These are phyloP conservation scores for Steatocranus sp. DNA, from an alignment of 2,797 vertebrate species.

Conservation along the genomic window DNA sequence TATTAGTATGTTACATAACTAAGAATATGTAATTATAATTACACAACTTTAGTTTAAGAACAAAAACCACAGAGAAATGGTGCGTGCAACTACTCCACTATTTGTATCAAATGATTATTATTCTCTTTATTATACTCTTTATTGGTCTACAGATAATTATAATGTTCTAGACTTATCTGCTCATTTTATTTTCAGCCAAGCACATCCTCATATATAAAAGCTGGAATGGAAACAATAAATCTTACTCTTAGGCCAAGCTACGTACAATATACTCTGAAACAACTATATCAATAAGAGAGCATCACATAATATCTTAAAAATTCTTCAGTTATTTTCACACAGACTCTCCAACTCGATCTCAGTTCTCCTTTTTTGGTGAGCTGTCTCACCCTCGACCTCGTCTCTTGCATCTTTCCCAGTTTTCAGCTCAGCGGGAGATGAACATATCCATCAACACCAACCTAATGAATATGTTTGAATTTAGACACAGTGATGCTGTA, in stretches of 20 bases:
- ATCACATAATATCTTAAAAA: neutral
- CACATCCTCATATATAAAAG: neutral
- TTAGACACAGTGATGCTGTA: neutral
- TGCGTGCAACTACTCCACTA: fast-evolving
- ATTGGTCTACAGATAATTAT: neutral
- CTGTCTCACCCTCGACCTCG: fast-evolving
- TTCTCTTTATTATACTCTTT: neutral
- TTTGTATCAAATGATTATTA: neutral
- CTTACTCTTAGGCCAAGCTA: neutral
- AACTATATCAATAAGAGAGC: neutral
- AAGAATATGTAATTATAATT: neutral
- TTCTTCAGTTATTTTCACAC: neutral
- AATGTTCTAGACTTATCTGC: neutral
- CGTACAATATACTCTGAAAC: neutral
- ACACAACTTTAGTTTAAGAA: neutral
- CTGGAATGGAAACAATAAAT: neutral
- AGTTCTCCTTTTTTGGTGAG: neutral
- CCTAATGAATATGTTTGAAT: neutral
- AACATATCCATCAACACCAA: neutral
- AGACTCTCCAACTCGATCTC: neutral
- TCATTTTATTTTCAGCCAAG: neutral
- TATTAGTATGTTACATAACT: neutral
- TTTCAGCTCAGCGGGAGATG: neutral
- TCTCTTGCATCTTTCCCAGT: neutral
- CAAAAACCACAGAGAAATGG: neutral